Percentiles rank a stretch among this genome's conserved stretches.
Evolutionary conservation across 2,888 invertebrate species (phyloP).

Genomic region (Chrysolina haemoptera): DNA sequence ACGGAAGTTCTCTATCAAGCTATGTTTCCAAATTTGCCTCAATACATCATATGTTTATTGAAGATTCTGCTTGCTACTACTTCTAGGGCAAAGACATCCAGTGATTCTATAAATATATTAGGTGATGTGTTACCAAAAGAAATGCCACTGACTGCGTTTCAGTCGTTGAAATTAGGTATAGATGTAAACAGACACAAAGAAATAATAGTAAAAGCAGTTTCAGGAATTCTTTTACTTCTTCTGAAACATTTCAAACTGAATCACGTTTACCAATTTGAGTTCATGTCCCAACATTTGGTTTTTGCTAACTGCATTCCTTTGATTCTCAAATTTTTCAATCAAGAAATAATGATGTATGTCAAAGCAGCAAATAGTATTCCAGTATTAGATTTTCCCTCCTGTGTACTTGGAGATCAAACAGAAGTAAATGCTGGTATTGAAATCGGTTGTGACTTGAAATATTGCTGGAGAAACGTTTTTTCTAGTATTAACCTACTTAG

Average conservation of each 20-base stretch:
- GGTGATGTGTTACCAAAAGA: slow-evolving; percentile 97
- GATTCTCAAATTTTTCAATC: slow-evolving; percentile 98
- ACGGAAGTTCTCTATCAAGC: slow-evolving; percentile 93
- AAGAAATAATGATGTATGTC: slow-evolving; percentile 95
- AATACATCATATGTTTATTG: slow-evolving; percentile 96
- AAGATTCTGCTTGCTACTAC: slow-evolving; percentile 98
- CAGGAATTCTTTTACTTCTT: slow-evolving; percentile 89
- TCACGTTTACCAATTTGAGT: slow-evolving; percentile 99
- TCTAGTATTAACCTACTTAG: slow-evolving; percentile 97
- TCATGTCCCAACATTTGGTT: slow-evolving; percentile 98
- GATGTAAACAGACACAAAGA: slow-evolving; percentile 99
- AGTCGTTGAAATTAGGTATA: slow-evolving; percentile 95
- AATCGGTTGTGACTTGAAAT: slow-evolving; percentile 86
- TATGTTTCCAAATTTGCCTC: slow-evolving; percentile 96
- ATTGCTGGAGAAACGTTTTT: slow-evolving; percentile 98
- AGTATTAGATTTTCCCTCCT: slow-evolving; percentile 94
- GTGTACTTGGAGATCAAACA: slow-evolving; percentile 95
- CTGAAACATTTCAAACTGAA: slow-evolving; percentile 98
- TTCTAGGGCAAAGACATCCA: slow-evolving; percentile 98
- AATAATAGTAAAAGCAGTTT: slow-evolving; percentile 97
- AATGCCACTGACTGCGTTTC: slow-evolving; percentile 96
- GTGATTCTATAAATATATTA: slow-evolving; percentile 98
- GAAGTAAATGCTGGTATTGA: slow-evolving; percentile 95
- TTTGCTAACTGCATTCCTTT: slow-evolving; percentile 99
- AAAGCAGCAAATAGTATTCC: slow-evolving; percentile 95